Evolutionary conservation across 2,888 invertebrate genomes (phyloP).

Genomic region (Molanna angustata): DNA sequence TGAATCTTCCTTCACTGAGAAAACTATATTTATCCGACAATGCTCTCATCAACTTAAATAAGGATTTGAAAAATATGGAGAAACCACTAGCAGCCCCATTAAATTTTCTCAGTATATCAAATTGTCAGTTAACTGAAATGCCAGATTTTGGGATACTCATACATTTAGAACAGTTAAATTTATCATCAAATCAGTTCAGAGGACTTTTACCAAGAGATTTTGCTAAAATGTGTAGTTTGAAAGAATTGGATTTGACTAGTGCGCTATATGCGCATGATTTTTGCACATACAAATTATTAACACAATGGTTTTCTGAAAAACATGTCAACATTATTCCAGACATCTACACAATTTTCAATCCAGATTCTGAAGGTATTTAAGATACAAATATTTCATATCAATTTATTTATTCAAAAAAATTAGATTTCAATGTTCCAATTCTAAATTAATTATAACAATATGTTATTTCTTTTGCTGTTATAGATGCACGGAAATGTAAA

Average conservation of each 20-base stretch:
- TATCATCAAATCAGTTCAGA: slow-evolving; percentile 58
- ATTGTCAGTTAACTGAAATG: slow-evolving; percentile 56
- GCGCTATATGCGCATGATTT: slow-evolving; percentile 13
- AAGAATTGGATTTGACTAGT: slow-evolving; percentile 52
- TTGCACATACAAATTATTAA: slow-evolving; percentile 27
- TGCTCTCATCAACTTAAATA: slow-evolving; percentile 45
- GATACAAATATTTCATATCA: neutral
- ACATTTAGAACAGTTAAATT: slow-evolving; percentile 58
- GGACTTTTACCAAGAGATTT: slow-evolving; percentile 52
- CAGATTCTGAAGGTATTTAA: slow-evolving; percentile 25
- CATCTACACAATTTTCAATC: slow-evolving; percentile 22
- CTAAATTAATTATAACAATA: neutral
- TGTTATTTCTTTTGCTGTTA: slow-evolving; percentile 31
- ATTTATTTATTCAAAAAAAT: neutral
- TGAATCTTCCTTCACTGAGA: slow-evolving; percentile 58
- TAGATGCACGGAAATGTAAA: slow-evolving; percentile 47
- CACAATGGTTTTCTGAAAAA: slow-evolving; percentile 25
- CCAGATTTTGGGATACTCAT: slow-evolving; percentile 62
- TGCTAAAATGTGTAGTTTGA: slow-evolving; percentile 61
- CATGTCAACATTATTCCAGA: slow-evolving; percentile 27
- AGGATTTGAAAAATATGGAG: slow-evolving; percentile 42
- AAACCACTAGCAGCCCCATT: slow-evolving; percentile 60
- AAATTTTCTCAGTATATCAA: slow-evolving; percentile 58
- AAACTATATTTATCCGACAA: slow-evolving; percentile 61
- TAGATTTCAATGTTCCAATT: neutral